Percentiles rank a stretch among this genome's conserved stretches.
phyloP scores from a whole-genome alignment of 2,797 vertebrate species.

The Semaprochilodus insignis region DNA sequence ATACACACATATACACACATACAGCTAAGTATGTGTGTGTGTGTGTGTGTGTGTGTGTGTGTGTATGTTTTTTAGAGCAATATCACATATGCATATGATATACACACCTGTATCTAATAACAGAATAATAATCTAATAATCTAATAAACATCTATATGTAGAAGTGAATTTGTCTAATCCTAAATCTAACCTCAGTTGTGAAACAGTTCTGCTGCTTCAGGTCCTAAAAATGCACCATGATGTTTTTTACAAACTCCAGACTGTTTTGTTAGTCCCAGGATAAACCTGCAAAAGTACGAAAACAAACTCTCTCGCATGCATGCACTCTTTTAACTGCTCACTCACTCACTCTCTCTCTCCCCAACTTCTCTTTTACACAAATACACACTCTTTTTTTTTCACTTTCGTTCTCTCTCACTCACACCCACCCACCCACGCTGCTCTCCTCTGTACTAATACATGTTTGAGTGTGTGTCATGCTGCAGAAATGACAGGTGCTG shows the following conservation, averaged over 20 bases:
- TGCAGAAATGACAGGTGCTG: constrained; percentile 96
- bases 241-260: background rate
- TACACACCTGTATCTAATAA: no score
- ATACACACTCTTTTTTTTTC: background rate
- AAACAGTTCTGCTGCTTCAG: no score
- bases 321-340: background rate
- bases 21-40: no score
- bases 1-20: no score
- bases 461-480: constrained; percentile 74
- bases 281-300: background rate
- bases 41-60: no score
- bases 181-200: no score
- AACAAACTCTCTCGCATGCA: background rate
- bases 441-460: constrained; percentile 69
- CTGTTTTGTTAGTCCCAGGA: background rate
- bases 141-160: no score
- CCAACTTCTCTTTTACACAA: background rate
- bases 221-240: no score
- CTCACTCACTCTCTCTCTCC: background rate
- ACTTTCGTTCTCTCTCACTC: constrained; percentile 58
- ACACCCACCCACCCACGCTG: background rate
- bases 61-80: background rate
- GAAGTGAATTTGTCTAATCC: no score
- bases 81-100: no score
- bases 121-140: no score